Conservation (phyloP, 1,140 invertebrate genomes). For the Ditylenchus dipsaci region DNA sequence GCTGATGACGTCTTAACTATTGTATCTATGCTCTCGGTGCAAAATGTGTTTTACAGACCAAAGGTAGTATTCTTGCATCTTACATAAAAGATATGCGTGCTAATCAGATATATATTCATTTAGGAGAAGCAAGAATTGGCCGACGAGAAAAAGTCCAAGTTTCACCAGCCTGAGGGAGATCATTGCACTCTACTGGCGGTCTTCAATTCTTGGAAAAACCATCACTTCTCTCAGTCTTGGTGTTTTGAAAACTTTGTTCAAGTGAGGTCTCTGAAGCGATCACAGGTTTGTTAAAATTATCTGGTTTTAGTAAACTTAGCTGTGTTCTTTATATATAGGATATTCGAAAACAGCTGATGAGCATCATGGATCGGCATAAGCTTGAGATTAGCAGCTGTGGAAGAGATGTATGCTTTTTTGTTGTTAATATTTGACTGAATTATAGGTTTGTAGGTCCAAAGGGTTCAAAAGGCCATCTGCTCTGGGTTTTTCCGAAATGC, state of each 20-base stretch:
- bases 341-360: conserved; percentile 91
- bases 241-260: conserved; percentile 99
- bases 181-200: conserved; percentile 94
- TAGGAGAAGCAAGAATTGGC: conserved; percentile 96
- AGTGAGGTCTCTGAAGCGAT: conserved; percentile 87
- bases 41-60: conserved; percentile 92
- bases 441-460: conserved; percentile 65
- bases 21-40: conserved; percentile 96
- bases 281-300: conserved; percentile 62
- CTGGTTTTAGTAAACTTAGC: conserved; percentile 7
- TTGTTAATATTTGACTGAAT: too few relatives aligned
- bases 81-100: neutral
- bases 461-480: conserved; percentile 95
- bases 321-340: conserved; percentile 67
- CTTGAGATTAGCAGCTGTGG: conserved; percentile 92
- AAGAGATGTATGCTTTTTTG: conserved; percentile 68
- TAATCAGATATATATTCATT: conserved; percentile 24
- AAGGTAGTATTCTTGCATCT: conserved; percentile 59
- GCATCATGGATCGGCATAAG: conserved; percentile 70
- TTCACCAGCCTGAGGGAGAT: conserved; percentile 96
- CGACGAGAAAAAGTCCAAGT: conserved; percentile 98
- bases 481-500: conserved; percentile 98
- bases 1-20: conserved; percentile 97
- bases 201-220: conserved; percentile 99
- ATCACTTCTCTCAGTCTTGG: conserved; percentile 98